A percentile compares a stretch with the other conserved stretches of the same genome.
These are phyloP conservation scores for Nyctibius grandis DNA, from an alignment of 2,797 vertebrate genomes.

Conservation along the genomic window DNA sequence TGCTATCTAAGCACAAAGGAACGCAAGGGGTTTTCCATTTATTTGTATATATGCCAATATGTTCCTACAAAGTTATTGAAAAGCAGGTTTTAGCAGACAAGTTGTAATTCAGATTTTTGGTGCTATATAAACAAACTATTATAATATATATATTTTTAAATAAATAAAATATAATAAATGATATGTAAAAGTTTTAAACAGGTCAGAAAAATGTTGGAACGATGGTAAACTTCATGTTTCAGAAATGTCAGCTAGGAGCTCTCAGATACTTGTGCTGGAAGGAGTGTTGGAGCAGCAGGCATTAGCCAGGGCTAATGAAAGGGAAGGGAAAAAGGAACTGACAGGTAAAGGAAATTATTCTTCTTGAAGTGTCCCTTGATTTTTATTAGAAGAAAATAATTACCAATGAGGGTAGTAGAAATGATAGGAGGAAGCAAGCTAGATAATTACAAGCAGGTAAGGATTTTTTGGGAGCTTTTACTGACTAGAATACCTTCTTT, in stretches of 20 bases:
- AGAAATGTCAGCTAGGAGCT: neutral
- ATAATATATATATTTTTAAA: neutral
- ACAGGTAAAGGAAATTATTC: neutral
- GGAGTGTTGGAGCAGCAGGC: neutral
- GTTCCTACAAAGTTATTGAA: neutral
- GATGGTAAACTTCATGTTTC: neutral
- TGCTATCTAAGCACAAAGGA: neutral
- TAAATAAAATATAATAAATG: neutral
- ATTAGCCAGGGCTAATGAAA: neutral
- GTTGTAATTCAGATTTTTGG: neutral
- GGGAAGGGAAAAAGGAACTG: neutral
- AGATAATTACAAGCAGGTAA: neutral
- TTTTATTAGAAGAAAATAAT: neutral
- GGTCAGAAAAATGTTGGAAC: neutral
- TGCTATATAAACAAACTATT: neutral
- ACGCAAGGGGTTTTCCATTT: neutral
- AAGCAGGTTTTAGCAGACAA: neutral
- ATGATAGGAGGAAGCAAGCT: neutral
- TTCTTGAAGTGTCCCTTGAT: constrained; percentile 10
- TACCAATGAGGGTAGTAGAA: neutral
- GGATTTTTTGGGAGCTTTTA: neutral
- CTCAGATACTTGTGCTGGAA: neutral
- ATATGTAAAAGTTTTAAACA: neutral
- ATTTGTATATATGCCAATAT: neutral
- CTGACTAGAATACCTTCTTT: neutral